Base-by-base conservation (phyloP, 1,140 invertebrate species). In the Pseudoatta argentina region DNA sequence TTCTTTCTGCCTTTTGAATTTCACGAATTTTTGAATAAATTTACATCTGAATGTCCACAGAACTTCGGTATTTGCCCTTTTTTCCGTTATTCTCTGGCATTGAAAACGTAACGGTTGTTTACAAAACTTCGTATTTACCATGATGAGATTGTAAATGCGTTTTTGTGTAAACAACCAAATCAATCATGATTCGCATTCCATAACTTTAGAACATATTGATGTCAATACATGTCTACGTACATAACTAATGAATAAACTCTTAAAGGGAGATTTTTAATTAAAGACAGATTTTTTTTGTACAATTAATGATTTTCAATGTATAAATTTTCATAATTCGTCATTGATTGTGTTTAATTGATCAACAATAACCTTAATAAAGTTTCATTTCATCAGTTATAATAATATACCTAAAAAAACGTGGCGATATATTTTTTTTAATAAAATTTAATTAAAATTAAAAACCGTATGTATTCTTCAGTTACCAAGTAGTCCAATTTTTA, bases 21-120 rank as follows among this genome's bases (percentile, higher is more conserved):
- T 81, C 51, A 71, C n/a, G 64, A 79, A 55, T 71, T 81, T 81
- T 57, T 18, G 21, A 71, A 66, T n/a, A 71, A 55, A 81, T 59
- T 57, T 81, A 24, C 64, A 81, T 34, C 66, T 81, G 51, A 81
- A 71, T 72, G 16, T 27, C 8, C 6, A 21, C 5, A 4, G 34
- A 57, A 18, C 34, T n/a, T 12, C 4, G n/a, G 53, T 24, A 27
- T 44, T 71, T n/a, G 21, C 8, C 10, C 21, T n/a, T 78, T 64
- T 51, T 24, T 30, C 1, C 51, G 10, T 24, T 64, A 30, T 51
- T 78, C 59, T 64, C 30, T 14, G 16, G 7, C 2, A 77, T 71
- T 27, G 30, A 81, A 71, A 72, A 3, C 21, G 27, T 21, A 71
- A 81, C 57, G 64, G 16, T 24, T 39, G 48, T 81, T 81, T 55